A percentile compares a stretch with the other conserved stretches of the same genome.
phyloP scores from a whole-genome alignment of 2,888 invertebrate species.

The Apoderus coryli region DNA sequence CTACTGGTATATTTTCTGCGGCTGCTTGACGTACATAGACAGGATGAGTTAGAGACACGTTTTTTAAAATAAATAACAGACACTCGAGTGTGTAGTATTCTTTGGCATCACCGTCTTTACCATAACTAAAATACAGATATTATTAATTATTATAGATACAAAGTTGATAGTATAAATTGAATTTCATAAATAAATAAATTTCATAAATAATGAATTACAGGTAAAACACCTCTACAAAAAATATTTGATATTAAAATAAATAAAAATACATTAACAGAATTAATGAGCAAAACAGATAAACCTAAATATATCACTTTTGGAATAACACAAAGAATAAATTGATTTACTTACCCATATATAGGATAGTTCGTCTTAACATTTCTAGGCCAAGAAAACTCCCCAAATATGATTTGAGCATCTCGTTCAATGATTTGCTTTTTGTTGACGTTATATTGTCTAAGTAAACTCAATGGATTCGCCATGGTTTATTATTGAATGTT shows the following conservation, averaged over 20 bases:
- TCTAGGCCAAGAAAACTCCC: slow-evolving; percentile 97
- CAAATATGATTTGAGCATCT: slow-evolving; percentile 89
- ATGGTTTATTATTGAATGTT: too few relatives aligned
- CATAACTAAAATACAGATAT: slow-evolving; percentile 53
- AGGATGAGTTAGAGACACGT: slow-evolving; percentile 82
- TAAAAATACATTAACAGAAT: too few relatives aligned
- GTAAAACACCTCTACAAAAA: too few relatives aligned
- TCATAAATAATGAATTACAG: too few relatives aligned
- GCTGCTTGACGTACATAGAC: slow-evolving; percentile 94
- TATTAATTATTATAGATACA: too few relatives aligned
- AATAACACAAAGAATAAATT: too few relatives aligned
- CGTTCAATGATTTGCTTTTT: slow-evolving; percentile 92
- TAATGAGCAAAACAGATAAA: too few relatives aligned
- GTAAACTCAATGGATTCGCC: slow-evolving; percentile 91
- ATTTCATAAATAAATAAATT: too few relatives aligned
- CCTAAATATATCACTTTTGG: too few relatives aligned
- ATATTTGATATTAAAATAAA: too few relatives aligned
- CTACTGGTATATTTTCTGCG: slow-evolving; percentile 83
- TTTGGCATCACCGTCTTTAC: slow-evolving; percentile 76
- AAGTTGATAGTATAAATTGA: slow-evolving; percentile 3
- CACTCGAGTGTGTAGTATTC: slow-evolving; percentile 96
- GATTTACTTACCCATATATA: slow-evolving; percentile 82
- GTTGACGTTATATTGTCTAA: slow-evolving; percentile 90
- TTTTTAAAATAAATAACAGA: slow-evolving; percentile 84
- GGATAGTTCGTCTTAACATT: slow-evolving; percentile 93